Evolutionary conservation across 2,113 vertebrate genomes (phyloP), one percentile per base, ranked within the genome.

Genomic region (Sander vitreus): DNA sequence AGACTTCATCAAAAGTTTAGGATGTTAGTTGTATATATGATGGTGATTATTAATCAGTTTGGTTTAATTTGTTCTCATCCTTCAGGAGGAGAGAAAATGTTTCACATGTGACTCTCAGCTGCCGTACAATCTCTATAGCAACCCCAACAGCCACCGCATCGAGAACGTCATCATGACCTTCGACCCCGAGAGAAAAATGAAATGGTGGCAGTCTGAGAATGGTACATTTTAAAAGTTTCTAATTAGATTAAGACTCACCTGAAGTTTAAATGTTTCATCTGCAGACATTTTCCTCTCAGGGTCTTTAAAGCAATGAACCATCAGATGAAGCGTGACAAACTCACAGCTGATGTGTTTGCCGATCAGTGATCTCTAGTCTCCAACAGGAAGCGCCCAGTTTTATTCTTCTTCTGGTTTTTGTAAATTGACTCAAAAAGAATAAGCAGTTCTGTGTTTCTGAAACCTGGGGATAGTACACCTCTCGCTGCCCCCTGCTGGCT

Each of bases 121-220:
- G 66, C 95, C 95, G 0, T 97, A 96, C 85, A 88, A 95, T 81
- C 92, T 43, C 3, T 74, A 95, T 6, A 86, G 60, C n/a, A 96
- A 96, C 51, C 87, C 87, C 4, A 88, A 95, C 79, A 99, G 97
- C 83, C 97, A 98, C 73, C 91, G 59, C 45, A 90, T 96, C 10
- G 95, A 98, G 81, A 99, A 98, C 5, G 33, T 96, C 74, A 96
- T 99, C 86, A 94, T 95, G 7, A 92, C 91, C 0, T 97, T 97
- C 79, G 95, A 96, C 59, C 92, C 92, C 0, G 90, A 96, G 23
- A 94, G 93, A 83, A 97, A 94, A 89, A 94, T 94, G 70, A 97
- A 93, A 81, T 98, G 97, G 97, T 99, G 97, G 97, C 97, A 98
- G 84, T 97, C 97, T 5, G 95, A 97, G 94, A 98, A 97, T 0